Evolutionary conservation across 2,888 invertebrate genomes (phyloP), one percentile per base, ranked within the genome.

Genomic region (Tupiocoris notatus): DNA sequence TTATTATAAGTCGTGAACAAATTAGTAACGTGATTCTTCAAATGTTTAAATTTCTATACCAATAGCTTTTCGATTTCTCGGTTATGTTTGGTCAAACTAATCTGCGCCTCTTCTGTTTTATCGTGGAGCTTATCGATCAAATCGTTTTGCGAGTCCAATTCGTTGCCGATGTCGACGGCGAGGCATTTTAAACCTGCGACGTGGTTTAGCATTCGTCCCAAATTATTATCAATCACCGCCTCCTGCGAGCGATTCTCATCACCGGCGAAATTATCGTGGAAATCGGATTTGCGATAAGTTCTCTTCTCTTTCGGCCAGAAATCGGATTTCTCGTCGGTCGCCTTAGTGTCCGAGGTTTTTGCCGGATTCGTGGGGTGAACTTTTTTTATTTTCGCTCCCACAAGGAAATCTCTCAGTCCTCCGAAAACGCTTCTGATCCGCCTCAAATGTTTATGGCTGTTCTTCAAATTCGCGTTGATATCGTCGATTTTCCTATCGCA

Each of bases 341-440:
- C 59, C 59, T 59, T n/a, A 3, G 17, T 3, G 6, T 59, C 12
- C 39, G 39, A 39, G 3, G 39, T 3, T 12, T 39, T 39, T 12
- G 39, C 39, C 7, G 70, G 61, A 21, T 73, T 73, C 12, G 63
- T 62, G 20, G 61, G 39, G 39, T 25, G 61, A 1, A 22, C 20
- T 6, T 61, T 12, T 63, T 73, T 73, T 1, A 73, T 62, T 25
- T 54, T 62, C 0, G 62, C 62, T 3, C 73, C 73, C 73, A 73
- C 21, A 6, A 73, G 56, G 23, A 73, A 73, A 54, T 73, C 73
- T 23, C 57, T 61, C 25, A 62, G 22, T 20, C 73, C 73, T 9
- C 73, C 73, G n/a, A 73, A 62, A 17, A 73, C 24, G 62, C 73
- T 73, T 20, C 23, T 73, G 16, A 73, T 62, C n/a, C 73, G 56